These are phyloP conservation scores for Polyploca ridens DNA, from an alignment of 2,888 invertebrate genomes.

Conservation along the genomic window DNA sequence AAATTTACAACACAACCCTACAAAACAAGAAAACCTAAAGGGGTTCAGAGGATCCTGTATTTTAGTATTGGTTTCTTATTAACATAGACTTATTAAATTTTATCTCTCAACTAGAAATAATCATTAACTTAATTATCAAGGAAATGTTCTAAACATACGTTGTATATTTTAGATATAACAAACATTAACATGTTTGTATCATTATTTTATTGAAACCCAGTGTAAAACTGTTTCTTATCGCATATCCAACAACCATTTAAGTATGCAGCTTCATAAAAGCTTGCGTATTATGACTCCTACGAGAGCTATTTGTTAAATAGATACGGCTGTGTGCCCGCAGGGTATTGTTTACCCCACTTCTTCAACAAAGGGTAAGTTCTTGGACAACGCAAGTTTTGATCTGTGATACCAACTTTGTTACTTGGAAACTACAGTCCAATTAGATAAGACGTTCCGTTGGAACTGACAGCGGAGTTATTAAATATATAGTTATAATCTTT, in stretches of 20 bases:
- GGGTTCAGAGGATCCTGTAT: too few relatives aligned
- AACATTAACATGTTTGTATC: too few relatives aligned
- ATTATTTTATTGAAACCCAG: background rate
- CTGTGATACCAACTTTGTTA: constrained; percentile 25
- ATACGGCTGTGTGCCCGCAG: constrained; percentile 13
- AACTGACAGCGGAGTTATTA: constrained; percentile 16
- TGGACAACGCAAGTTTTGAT: constrained; percentile 31
- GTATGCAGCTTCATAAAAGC: constrained; percentile 5
- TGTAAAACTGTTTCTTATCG: background rate
- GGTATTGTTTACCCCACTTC: constrained; percentile 19
- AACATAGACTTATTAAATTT: too few relatives aligned
- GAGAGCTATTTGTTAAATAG: constrained; percentile 4
- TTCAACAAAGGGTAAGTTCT: constrained; percentile 32
- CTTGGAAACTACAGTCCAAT: constrained; percentile 16
- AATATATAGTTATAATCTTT: constrained; percentile 22
- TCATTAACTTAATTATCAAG: too few relatives aligned
- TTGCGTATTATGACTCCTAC: background rate
- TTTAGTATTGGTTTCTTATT: too few relatives aligned
- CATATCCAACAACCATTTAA: background rate
- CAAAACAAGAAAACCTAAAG: too few relatives aligned
- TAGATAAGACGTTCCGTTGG: constrained; percentile 16
- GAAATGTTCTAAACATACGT: too few relatives aligned
- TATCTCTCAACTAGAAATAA: too few relatives aligned
- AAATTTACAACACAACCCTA: too few relatives aligned
- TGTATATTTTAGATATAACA: too few relatives aligned